phyloP scores from a whole-genome alignment of 2,888 invertebrate genomes.

The Chaetoderma sp. region DNA sequence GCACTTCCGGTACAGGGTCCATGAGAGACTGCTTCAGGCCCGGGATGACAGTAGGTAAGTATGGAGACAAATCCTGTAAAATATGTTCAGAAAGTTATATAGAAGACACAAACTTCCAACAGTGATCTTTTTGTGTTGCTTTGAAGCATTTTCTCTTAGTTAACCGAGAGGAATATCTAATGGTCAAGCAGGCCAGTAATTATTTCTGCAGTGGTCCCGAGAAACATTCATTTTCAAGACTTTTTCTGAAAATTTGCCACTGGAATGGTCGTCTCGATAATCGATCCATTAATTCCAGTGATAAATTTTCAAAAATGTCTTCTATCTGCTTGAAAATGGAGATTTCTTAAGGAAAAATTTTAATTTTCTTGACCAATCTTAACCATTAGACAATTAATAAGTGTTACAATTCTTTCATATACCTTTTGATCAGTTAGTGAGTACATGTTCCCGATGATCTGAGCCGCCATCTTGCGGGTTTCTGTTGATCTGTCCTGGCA shows the following conservation, averaged over 20 bases:
- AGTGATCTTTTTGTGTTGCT: no score
- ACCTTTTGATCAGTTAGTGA: slow-evolving; percentile 96
- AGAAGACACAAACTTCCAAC: neutral
- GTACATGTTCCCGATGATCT: slow-evolving; percentile 99
- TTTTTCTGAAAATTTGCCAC: no score
- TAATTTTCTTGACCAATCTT: neutral
- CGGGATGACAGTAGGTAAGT: slow-evolving; percentile 95
- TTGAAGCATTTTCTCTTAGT: no score
- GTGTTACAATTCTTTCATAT: neutral
- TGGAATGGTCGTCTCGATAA: no score
- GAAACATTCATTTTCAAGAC: no score
- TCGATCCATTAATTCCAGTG: no score
- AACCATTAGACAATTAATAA: neutral
- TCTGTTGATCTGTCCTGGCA: slow-evolving; percentile 98
- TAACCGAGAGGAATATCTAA: no score
- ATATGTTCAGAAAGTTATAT: slow-evolving; percentile 9
- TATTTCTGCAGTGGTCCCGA: no score
- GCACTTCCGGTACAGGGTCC: slow-evolving; percentile 98
- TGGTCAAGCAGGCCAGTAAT: no score
- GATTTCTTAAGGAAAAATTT: neutral
- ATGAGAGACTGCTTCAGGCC: slow-evolving; percentile 94
- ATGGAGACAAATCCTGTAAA: slow-evolving; percentile 86
- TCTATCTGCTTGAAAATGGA: no score
- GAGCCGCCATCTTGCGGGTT: slow-evolving; percentile 98
- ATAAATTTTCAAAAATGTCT: no score